A percentile compares a stretch with the other conserved stretches of the same genome.
phyloP scores from a whole-genome alignment of 2,888 invertebrate species.

The Ceratothoa steindachneri region DNA sequence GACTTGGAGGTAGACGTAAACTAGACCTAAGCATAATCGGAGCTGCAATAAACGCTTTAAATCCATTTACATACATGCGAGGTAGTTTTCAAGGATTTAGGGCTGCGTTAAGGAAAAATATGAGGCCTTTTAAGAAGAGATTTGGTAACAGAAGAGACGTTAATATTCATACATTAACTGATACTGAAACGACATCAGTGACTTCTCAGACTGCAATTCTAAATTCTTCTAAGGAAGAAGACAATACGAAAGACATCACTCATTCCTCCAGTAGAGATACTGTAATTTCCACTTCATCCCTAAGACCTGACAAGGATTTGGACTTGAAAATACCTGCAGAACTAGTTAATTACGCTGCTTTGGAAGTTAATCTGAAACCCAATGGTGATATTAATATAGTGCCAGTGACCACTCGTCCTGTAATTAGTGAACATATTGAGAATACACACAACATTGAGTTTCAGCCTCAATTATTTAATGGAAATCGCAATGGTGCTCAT shows the following conservation, averaged over 20 bases:
- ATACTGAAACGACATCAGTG: neutral
- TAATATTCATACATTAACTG: neutral
- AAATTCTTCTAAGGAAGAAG: neutral
- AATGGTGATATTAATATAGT: conserved; percentile 2
- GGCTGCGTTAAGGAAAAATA: neutral
- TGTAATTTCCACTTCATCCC: neutral
- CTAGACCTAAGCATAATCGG: neutral
- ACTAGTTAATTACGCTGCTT: conserved; percentile 1
- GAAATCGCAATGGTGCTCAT: neutral
- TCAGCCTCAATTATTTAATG: neutral
- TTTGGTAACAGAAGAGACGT: neutral
- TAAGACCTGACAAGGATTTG: neutral
- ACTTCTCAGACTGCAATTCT: neutral
- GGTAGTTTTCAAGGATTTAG: conserved; percentile 1
- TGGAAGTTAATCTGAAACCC: neutral
- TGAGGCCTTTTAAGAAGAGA: neutral
- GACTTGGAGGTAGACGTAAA: neutral
- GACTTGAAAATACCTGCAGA: conserved; percentile 3
- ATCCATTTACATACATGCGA: neutral
- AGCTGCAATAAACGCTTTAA: neutral
- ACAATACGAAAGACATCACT: neutral
- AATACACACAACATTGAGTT: neutral
- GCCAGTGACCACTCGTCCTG: neutral
- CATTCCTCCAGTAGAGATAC: neutral
- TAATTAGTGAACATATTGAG: neutral